A percentile compares a stretch with the other conserved stretches of the same genome.
Conservation (phyloP, 2,888 invertebrate species). For the Patella caerulea region DNA sequence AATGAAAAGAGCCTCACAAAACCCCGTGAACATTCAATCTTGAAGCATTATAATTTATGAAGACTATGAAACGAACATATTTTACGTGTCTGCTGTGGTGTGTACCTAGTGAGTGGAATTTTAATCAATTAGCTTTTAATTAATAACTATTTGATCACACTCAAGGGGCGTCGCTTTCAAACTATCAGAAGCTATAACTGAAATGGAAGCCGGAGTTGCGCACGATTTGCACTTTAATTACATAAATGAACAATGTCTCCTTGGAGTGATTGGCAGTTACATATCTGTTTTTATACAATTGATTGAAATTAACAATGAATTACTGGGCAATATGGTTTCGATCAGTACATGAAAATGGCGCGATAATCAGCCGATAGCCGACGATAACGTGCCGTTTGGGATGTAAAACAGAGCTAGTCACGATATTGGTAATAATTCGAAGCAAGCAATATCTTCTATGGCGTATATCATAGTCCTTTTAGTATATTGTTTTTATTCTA, state of each 20-base stretch:
- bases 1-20: no score
- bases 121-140: neutral
- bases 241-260: slow-evolving; percentile 7
- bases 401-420: slow-evolving; percentile 8
- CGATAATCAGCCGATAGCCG: slow-evolving; percentile 9
- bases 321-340: slow-evolving; percentile 1
- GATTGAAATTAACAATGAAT: slow-evolving; percentile 8
- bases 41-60: no score
- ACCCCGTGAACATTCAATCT: no score
- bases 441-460: no score
- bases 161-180: neutral
- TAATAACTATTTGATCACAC: neutral
- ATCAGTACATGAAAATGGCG: slow-evolving; percentile 9
- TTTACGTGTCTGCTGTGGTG: no score
- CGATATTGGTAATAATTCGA: neutral
- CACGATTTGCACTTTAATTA: slow-evolving; percentile 10
- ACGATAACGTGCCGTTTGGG: slow-evolving; percentile 10
- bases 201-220: neutral
- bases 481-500: no score
- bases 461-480: no score
- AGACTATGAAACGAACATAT: no score
- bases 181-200: neutral
- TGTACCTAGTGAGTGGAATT: neutral
- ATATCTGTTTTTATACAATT: slow-evolving; percentile 12
- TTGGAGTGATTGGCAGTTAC: neutral